phyloP scores from a whole-genome alignment of 2,797 vertebrate genomes.

The Betta splendens region DNA sequence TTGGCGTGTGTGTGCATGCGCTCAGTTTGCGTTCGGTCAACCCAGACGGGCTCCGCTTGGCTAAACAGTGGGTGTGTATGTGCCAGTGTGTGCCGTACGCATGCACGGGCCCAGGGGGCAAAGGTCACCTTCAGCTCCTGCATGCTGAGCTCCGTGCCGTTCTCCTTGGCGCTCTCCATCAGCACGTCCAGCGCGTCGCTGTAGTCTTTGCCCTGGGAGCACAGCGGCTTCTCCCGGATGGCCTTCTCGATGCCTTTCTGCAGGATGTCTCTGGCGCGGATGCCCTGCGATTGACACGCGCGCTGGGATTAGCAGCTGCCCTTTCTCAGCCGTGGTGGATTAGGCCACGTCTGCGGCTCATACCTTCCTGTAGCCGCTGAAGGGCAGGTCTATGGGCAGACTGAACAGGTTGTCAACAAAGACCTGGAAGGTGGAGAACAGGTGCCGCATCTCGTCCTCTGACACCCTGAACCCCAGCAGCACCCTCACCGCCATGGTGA shows the following conservation, averaged over 20 bases:
- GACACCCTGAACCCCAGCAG: constrained; percentile 94
- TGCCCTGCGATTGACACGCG: constrained; percentile 83
- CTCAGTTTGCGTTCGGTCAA: constrained; percentile 16
- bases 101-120: constrained; percentile 8
- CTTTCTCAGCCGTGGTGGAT: no score
- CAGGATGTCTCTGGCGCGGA: constrained; percentile 90
- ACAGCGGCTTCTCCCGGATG: constrained; percentile 93
- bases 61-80: constrained; percentile 32
- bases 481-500: constrained; percentile 95
- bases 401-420: constrained; percentile 98
- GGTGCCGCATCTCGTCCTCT: constrained; percentile 89
- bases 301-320: no score
- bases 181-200: constrained; percentile 93
- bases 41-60: constrained; percentile 23
- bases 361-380: constrained; percentile 95
- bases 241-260: constrained; percentile 95
- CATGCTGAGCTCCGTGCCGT: constrained; percentile 94
- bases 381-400: constrained; percentile 93
- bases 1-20: neutral
- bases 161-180: constrained; percentile 94
- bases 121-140: constrained; percentile 97
- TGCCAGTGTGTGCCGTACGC: constrained; percentile 1
- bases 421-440: constrained; percentile 94
- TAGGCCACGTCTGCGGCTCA: no score
- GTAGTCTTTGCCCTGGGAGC: constrained; percentile 93